Conservation (phyloP, 37 sponge, comb jelly and placozoan genomes). For the Petrosia ficiformis region DNA sequence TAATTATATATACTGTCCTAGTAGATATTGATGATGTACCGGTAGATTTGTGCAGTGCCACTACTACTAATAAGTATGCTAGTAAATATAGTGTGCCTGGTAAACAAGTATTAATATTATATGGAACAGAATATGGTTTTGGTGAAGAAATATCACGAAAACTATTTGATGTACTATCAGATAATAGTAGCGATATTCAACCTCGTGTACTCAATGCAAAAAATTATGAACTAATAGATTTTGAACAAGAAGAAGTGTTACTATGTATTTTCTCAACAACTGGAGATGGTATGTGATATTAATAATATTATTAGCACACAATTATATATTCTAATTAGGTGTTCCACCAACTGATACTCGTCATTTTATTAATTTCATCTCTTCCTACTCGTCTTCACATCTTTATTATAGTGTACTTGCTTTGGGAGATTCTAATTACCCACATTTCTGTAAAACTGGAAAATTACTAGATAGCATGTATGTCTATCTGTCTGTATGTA, state of each 20-base stretch:
- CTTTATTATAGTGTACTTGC: conserved; percentile 47
- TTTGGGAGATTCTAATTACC: conserved; percentile 60
- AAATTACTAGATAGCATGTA: conserved; percentile 50
- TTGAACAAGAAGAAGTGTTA: conserved; percentile 29
- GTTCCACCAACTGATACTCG: conserved; percentile 47
- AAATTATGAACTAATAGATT: conserved; percentile 42
- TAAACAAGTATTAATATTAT: conserved; percentile 46
- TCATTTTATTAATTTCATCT: conserved; percentile 36
- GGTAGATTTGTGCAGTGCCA: too few relatives aligned
- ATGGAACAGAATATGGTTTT: conserved; percentile 62
- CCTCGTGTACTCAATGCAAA: conserved; percentile 53
- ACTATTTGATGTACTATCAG: conserved; percentile 26
- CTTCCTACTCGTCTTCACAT: conserved; percentile 8
- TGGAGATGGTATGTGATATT: conserved; percentile 64
- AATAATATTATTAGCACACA: not conserved
- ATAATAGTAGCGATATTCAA: conserved; percentile 31
- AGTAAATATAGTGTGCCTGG: conserved; percentile 49
- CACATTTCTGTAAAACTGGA: conserved; percentile 50
- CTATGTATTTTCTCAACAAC: conserved; percentile 60
- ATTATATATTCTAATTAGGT: conserved; percentile 6
- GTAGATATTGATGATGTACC: too few relatives aligned
- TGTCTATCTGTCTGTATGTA: too few relatives aligned
- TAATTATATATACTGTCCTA: too few relatives aligned
- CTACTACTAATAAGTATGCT: conserved; percentile 20
- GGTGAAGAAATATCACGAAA: conserved; percentile 58